Evolutionary conservation across 2,888 invertebrate genomes (phyloP).

Genomic region (Tolmerus cingulatus): DNA sequence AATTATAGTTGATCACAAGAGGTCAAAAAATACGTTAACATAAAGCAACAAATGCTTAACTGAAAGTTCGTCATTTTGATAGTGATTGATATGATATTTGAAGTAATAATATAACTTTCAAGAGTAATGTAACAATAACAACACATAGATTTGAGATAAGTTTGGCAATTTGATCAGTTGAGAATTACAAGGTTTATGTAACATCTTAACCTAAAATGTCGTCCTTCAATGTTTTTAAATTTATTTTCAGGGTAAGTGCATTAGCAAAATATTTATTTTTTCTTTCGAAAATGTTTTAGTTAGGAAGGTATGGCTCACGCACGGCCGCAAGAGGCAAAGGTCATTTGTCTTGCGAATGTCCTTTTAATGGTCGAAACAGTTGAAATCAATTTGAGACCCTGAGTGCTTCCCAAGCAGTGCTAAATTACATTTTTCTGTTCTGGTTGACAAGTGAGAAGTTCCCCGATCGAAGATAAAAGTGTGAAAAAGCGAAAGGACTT

Average conservation of each 20-base stretch:
- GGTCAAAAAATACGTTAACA: too few relatives aligned
- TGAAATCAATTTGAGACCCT: slow-evolving; percentile 1
- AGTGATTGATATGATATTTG: too few relatives aligned
- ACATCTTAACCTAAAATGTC: too few relatives aligned
- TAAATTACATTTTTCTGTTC: slow-evolving; percentile 29
- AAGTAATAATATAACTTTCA: too few relatives aligned
- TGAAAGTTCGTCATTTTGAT: too few relatives aligned
- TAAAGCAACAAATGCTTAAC: too few relatives aligned
- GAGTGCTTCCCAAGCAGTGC: neutral
- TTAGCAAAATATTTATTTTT: neutral
- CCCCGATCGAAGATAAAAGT: slow-evolving; percentile 17
- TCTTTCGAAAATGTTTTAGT: neutral
- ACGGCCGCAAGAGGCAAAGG: neutral
- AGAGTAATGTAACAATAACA: too few relatives aligned
- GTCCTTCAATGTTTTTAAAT: too few relatives aligned
- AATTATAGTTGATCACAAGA: too few relatives aligned
- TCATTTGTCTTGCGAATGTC: slow-evolving; percentile 1
- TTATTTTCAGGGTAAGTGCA: neutral
- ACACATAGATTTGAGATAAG: too few relatives aligned
- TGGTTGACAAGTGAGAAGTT: slow-evolving; percentile 31
- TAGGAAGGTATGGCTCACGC: neutral
- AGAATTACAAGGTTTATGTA: too few relatives aligned
- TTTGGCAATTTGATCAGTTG: too few relatives aligned
- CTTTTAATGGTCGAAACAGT: neutral
- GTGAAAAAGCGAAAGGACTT: slow-evolving; percentile 25